These are phyloP conservation scores for Tiliacea citrago DNA, from an alignment of 2,888 invertebrate genomes.

Conservation along the genomic window DNA sequence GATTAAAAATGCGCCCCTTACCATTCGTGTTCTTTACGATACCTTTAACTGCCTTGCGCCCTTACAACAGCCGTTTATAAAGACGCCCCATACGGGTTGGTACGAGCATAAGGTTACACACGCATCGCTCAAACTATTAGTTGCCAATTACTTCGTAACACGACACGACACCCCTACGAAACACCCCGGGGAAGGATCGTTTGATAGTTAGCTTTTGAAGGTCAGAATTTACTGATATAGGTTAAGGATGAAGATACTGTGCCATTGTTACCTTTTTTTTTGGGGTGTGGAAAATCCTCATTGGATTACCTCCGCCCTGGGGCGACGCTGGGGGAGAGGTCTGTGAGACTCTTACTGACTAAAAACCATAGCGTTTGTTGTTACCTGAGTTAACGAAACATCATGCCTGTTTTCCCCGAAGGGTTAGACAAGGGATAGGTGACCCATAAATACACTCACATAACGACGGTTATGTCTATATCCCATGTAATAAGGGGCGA, in stretches of 20 bases:
- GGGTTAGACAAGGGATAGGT: not conserved
- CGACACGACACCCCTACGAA: slow-evolving; percentile 10
- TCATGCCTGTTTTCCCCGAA: too few species aligned
- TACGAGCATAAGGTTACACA: slow-evolving; percentile 2
- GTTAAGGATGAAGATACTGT: not conserved
- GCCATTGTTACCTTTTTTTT: too few species aligned
- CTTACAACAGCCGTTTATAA: not conserved
- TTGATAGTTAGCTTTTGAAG: slow-evolving; percentile 20
- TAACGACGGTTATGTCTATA: not conserved
- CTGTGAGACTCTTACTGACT: too few species aligned
- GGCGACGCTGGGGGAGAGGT: too few species aligned
- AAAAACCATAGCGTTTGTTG: too few species aligned
- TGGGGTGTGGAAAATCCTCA: too few species aligned
- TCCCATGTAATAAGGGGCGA: not conserved
- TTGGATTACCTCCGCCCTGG: too few species aligned
- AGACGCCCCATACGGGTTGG: not conserved
- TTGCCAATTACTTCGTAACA: slow-evolving; percentile 50
- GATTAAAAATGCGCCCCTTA: too few species aligned
- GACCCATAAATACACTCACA: not conserved
- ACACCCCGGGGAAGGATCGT: slow-evolving; percentile 33
- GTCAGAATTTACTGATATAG: not conserved
- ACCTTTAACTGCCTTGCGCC: not conserved
- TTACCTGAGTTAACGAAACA: not conserved
- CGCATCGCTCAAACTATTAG: slow-evolving; percentile 35
- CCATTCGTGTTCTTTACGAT: not conserved